phyloP scores from a whole-genome alignment of 2,888 invertebrate genomes.

The Antheraea yamamai region DNA sequence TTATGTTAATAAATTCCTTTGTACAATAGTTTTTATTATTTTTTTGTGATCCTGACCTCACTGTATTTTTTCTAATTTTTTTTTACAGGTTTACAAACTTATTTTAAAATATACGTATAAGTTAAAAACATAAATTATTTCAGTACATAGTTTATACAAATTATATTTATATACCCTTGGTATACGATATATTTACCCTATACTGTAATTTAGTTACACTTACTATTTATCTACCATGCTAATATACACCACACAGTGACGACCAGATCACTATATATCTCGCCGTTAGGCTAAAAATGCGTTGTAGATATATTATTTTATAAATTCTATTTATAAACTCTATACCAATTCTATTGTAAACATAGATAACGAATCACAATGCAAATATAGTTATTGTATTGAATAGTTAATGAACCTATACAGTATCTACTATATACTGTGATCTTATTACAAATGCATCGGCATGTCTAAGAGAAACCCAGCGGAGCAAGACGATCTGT shows the following conservation, averaged over 20 bases:
- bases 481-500: slow-evolving; percentile 58
- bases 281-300: neutral
- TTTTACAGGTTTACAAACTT: neutral
- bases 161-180: too few relatives aligned
- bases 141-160: too few relatives aligned
- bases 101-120: neutral
- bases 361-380: slow-evolving; percentile 19
- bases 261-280: neutral
- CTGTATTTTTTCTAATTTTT: neutral
- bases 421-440: slow-evolving; percentile 28
- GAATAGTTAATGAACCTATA: slow-evolving; percentile 31
- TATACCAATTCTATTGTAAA: neutral
- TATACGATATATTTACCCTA: neutral
- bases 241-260: neutral
- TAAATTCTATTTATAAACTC: neutral
- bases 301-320: neutral
- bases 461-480: slow-evolving; percentile 50
- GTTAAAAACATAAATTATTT: neutral
- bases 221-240: neutral
- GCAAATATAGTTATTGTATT: slow-evolving; percentile 19
- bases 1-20: neutral
- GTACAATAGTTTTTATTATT: neutral
- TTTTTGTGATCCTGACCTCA: neutral
- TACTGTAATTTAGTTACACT: neutral
- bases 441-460: slow-evolving; percentile 66